These are phyloP conservation scores for Drepana arcuata DNA, from an alignment of 1,140 invertebrate genomes.

Conservation along the genomic window DNA sequence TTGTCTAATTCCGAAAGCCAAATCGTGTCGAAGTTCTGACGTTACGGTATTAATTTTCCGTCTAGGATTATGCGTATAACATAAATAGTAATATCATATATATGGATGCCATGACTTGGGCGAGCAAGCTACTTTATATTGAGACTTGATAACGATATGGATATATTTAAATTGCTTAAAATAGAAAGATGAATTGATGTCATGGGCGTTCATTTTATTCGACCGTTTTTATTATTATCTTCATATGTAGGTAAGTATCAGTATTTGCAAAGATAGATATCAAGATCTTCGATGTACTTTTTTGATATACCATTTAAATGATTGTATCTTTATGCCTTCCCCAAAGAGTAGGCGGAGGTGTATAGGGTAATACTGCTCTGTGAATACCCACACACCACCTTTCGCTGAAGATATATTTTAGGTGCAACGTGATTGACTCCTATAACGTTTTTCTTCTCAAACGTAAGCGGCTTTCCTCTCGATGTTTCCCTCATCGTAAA, in stretches of 20 bases:
- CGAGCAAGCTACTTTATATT: too few relatives aligned
- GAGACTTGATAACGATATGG: too few relatives aligned
- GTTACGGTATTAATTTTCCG: conserved; percentile 18
- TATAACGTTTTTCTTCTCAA: background rate
- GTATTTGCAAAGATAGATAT: background rate
- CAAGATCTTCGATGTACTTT: background rate
- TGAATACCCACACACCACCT: too few relatives aligned
- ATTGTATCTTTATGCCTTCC: background rate
- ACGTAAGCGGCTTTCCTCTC: too few relatives aligned
- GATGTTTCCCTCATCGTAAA: too few relatives aligned
- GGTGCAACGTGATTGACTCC: too few relatives aligned
- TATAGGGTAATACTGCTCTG: too few relatives aligned
- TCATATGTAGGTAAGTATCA: too few relatives aligned
- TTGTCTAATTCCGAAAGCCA: conserved; percentile 25
- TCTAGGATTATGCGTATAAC: conserved; percentile 8
- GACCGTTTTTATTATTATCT: background rate
- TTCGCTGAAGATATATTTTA: too few relatives aligned
- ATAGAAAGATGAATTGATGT: background rate
- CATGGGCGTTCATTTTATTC: background rate
- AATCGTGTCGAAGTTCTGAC: conserved; percentile 22
- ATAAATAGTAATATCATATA: background rate
- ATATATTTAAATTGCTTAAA: background rate
- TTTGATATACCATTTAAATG: background rate
- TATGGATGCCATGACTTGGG: too few relatives aligned
- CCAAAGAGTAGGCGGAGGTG: background rate